Conservation (phyloP, 2,888 invertebrate species). For the Drosophila buzzatii region DNA sequence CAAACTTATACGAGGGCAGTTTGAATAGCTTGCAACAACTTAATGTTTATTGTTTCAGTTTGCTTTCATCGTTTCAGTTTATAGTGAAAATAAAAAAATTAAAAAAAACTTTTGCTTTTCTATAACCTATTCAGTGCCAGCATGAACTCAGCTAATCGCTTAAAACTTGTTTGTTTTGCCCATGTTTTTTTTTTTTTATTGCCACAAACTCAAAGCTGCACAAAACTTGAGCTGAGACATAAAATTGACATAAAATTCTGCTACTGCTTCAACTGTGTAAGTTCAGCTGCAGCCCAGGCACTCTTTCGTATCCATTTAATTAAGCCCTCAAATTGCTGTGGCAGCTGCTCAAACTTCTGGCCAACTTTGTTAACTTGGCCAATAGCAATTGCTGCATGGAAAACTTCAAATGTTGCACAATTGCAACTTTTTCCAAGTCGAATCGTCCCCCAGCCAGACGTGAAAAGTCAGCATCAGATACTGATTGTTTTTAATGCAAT, state of each 20-base stretch:
- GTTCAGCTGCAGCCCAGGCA: neutral
- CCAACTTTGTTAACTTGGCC: constrained; percentile 31
- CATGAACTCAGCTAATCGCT: neutral
- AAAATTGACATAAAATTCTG: constrained; percentile 14
- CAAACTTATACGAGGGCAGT: neutral
- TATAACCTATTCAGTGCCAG: neutral
- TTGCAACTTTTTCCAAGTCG: constrained; percentile 43
- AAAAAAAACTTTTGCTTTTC: neutral
- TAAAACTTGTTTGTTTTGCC: neutral
- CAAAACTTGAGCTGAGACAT: constrained; percentile 8
- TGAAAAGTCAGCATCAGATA: constrained; percentile 21
- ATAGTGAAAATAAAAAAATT: neutral
- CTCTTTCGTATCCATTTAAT: constrained; percentile 46
- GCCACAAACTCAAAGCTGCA: neutral
- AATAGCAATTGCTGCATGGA: constrained; percentile 38
- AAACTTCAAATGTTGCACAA: constrained; percentile 54
- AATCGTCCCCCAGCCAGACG: neutral
- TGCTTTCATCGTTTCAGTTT: neutral
- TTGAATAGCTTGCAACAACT: neutral
- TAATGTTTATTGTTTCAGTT: neutral
- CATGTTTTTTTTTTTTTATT: constrained; percentile 9
- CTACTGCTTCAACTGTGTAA: constrained; percentile 3
- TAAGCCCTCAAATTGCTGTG: constrained; percentile 26
- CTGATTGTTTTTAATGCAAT: constrained; percentile 49
- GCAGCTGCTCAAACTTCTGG: constrained; percentile 27